Conservation (phyloP, 2,113 vertebrate species). For the Gila orcuttii region DNA sequence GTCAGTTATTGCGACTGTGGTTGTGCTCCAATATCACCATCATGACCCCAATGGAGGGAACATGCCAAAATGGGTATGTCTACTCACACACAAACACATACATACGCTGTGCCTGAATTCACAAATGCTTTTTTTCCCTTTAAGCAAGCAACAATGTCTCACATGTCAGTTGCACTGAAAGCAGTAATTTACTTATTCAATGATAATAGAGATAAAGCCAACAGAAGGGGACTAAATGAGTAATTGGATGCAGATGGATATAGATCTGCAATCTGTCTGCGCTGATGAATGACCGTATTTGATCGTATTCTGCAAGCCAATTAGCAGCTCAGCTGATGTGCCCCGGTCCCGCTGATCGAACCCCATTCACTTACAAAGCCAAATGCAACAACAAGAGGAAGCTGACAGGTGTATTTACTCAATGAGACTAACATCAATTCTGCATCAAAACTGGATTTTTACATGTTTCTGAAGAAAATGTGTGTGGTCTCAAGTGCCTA, state of each 20-base stretch:
- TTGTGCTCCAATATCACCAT: slow-evolving; percentile 83
- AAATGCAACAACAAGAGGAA: slow-evolving; percentile 15
- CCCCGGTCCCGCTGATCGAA: slow-evolving; percentile 61
- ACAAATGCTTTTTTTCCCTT: background rate
- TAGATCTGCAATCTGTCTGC: slow-evolving; percentile 34
- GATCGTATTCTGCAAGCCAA: slow-evolving; percentile 60
- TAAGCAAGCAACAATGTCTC: background rate
- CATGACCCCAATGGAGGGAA: slow-evolving; percentile 80
- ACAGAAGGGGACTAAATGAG: slow-evolving; percentile 26
- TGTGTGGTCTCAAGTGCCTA: background rate
- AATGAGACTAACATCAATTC: slow-evolving; percentile 53
- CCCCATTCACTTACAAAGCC: slow-evolving; percentile 62
- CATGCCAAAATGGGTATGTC: slow-evolving; percentile 83
- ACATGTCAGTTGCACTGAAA: background rate
- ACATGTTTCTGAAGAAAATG: background rate
- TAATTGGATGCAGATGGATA: slow-evolving; percentile 39
- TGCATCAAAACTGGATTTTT: background rate
- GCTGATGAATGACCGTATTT: slow-evolving; percentile 59
- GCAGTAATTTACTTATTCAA: slow-evolving; percentile 16
- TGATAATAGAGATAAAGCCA: slow-evolving; percentile 22
- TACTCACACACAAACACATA: background rate
- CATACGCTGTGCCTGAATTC: background rate
- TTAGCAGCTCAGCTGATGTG: slow-evolving; percentile 66
- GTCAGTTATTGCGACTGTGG: slow-evolving; percentile 81
- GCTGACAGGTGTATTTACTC: slow-evolving; percentile 46